Evolutionary conservation across 1,140 invertebrate species (phyloP).

Genomic region (Drosophila equinoxialis): DNA sequence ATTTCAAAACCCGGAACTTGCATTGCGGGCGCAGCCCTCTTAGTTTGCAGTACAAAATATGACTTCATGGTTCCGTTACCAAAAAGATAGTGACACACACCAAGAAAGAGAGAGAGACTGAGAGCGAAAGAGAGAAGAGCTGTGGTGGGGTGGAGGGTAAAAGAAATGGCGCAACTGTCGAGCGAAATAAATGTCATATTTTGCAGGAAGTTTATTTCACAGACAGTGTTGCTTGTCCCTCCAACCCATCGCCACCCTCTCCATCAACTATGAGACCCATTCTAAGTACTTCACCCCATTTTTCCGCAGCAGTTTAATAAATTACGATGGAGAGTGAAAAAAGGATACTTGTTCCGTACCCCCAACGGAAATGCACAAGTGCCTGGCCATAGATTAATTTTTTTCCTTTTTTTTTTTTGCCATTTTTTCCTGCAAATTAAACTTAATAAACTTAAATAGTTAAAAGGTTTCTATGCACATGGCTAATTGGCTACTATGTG

Average conservation of each 20-base stretch:
- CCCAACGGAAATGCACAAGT: constrained; percentile 11
- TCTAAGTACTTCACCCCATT: constrained; percentile 16
- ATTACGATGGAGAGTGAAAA: constrained; percentile 17
- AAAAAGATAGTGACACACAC: constrained; percentile 11
- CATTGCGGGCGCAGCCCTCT: neutral
- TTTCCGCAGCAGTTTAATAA: constrained; percentile 17
- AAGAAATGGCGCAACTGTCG: constrained; percentile 13
- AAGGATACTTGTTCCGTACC: constrained; percentile 12
- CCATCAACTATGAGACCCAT: neutral
- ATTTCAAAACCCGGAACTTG: constrained; percentile 10
- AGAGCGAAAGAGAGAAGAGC: neutral
- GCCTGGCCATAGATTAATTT: constrained; percentile 18
- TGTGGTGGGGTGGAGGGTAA: neutral
- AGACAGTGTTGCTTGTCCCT: neutral
- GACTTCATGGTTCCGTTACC: constrained; percentile 13
- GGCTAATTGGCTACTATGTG: neutral
- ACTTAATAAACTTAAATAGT: constrained; percentile 9
- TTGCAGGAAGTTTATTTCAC: constrained; percentile 21
- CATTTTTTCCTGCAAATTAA: neutral
- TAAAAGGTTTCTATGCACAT: constrained; percentile 2
- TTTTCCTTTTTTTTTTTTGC: neutral
- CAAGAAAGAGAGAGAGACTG: neutral
- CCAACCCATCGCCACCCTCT: neutral
- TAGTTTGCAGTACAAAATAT: constrained; percentile 12
- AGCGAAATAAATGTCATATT: constrained; percentile 24